These are phyloP conservation scores for Anabacerthia variegaticeps DNA, from an alignment of 2,797 vertebrate genomes.

Conservation along the genomic window DNA sequence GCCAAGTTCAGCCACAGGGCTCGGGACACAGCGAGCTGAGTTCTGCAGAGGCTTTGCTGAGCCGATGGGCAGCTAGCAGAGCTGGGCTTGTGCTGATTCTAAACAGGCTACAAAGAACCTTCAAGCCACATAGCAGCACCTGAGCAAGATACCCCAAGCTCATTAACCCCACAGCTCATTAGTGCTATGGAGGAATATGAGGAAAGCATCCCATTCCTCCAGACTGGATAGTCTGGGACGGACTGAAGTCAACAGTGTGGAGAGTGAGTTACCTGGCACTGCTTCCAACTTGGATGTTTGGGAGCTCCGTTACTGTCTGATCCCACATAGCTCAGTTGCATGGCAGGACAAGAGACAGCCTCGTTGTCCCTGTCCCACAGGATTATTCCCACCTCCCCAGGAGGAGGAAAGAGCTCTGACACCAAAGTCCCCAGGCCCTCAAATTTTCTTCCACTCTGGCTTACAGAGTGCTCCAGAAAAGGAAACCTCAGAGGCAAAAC, in stretches of 20 bases:
- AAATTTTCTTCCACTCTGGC: not conserved
- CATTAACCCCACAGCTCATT: not conserved
- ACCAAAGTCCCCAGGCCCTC: not conserved
- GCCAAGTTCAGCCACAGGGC: not conserved
- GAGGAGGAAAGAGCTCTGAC: not conserved
- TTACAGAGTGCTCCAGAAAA: not conserved
- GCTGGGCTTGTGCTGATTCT: not conserved
- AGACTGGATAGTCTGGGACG: not conserved
- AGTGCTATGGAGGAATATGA: not conserved
- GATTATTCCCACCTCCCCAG: not conserved
- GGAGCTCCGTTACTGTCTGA: not conserved
- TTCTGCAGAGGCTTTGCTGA: not conserved
- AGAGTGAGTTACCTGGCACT: not conserved
- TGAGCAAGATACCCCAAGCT: not conserved
- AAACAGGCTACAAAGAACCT: not conserved
- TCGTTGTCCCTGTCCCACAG: accelerated
- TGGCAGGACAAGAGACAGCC: not conserved
- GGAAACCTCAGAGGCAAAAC: not conserved
- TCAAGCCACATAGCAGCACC: not conserved
- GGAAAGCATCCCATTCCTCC: not conserved
- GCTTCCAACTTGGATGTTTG: not conserved
- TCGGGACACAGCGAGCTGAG: not conserved
- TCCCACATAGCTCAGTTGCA: not conserved
- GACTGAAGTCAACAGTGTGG: not conserved
- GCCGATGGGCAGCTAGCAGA: not conserved